A percentile compares a stretch with the other conserved stretches of the same genome.
Conservation (phyloP, 1,140 invertebrate genomes). For the Micrasema minimum region DNA sequence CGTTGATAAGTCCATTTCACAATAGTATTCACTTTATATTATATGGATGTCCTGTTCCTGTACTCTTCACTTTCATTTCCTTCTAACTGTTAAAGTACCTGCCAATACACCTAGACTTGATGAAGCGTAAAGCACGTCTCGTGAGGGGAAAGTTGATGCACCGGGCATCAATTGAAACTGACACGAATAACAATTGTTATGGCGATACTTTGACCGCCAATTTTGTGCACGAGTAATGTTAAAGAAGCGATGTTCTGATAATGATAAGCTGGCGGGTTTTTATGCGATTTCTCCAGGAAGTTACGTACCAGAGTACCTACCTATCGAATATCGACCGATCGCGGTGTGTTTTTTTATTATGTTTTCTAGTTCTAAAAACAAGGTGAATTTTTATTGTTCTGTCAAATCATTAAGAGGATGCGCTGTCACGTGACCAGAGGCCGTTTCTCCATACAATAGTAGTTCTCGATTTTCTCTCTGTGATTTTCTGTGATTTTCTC, state of each 20-base stretch:
- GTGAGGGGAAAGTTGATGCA: background rate
- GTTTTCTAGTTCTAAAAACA: too few species aligned
- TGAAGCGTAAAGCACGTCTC: background rate
- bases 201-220: conserved; percentile 11
- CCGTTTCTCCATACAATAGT: too few species aligned
- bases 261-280: background rate
- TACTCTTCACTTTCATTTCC: conserved; percentile 27
- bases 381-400: too few species aligned
- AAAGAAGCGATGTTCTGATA: background rate
- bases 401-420: too few species aligned
- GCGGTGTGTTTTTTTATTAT: too few species aligned
- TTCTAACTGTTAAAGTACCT: background rate
- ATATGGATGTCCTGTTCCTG: conserved; percentile 30
- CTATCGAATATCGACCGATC: background rate
- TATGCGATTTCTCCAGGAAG: conserved; percentile 29
- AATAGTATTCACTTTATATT: too few species aligned
- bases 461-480: too few species aligned
- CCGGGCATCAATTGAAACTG: background rate
- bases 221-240: conserved; percentile 7
- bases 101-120: too few species aligned
- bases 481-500: too few species aligned
- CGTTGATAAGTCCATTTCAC: background rate
- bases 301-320: background rate
- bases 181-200: conserved; percentile 16
- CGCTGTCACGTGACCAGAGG: too few species aligned